phyloP scores from a whole-genome alignment of 2,113 vertebrate genomes.

The Mixornis gularis region DNA sequence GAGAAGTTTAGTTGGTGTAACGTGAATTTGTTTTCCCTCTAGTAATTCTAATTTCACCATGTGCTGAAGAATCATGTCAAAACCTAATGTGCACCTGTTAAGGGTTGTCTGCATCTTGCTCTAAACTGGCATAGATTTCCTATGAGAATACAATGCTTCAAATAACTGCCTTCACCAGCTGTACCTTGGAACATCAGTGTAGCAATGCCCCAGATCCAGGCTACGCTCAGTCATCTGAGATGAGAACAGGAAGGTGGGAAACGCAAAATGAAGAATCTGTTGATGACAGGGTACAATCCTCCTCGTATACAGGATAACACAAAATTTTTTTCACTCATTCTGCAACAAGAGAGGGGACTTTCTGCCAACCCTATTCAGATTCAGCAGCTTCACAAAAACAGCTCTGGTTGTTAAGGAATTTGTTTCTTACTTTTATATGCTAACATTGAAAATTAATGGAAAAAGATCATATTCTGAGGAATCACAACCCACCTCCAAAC shows the following conservation, averaged over 20 bases:
- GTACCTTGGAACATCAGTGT: background rate
- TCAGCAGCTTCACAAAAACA: background rate
- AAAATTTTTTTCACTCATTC: background rate
- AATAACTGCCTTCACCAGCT: background rate
- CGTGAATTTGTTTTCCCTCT: background rate
- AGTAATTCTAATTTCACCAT: background rate
- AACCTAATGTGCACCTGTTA: background rate
- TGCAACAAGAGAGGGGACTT: background rate
- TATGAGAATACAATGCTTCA: background rate
- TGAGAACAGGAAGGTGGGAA: background rate
- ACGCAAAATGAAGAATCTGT: background rate
- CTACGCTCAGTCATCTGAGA: background rate
- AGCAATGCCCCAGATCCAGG: background rate
- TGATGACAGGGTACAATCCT: background rate
- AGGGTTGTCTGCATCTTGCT: background rate
- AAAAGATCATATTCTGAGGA: background rate
- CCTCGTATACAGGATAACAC: rapidly evolving
- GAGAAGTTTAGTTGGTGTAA: background rate
- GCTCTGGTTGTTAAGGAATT: background rate
- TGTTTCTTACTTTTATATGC: background rate
- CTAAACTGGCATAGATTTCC: background rate
- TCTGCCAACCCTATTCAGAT: background rate
- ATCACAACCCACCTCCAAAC: background rate
- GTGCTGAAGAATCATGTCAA: background rate
- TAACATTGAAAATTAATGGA: background rate